Base-by-base conservation (phyloP, 2,113 vertebrate species). In the Blennius ocellaris region DNA sequence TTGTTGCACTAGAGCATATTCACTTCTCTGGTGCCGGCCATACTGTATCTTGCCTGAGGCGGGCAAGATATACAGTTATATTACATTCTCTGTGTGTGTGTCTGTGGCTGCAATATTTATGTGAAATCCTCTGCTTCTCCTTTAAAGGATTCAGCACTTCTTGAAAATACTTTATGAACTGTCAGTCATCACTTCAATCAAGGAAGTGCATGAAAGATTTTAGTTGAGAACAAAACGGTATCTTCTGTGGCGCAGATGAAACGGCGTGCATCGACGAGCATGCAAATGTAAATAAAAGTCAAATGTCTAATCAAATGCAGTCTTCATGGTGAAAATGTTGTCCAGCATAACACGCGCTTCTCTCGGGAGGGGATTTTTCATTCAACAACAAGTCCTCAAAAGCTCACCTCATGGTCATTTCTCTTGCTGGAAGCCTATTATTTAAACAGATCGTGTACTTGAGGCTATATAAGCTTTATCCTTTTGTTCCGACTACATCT, bases 61-160 rank as follows among this genome's bases (percentile, higher is more conserved):
- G 69, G 71, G 61, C 52, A 45, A n/a, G 50, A 36, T 78, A 15
- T 48, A 67, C 40, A 60, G 81, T 72, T 75, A 80, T 80, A 76
- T 78, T 82, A 59, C 67, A 83, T 52, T 77, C 55, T 21, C 56
- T 75, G 59, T 78, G 71, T 78, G 71, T 67, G 78, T n/a, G 60
- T 58, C 60, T 36, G 50, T 7, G 79, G 58, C 62, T 84, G 76
- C 70, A 84, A 82, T 73, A 78, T 80, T 86, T 30, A 82, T 59
- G 56, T 0, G 0, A 38, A 59, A 40, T 49, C 40, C 47, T 15
- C 49, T 30, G 58, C 36, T 21, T 75, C 40, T 9, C 68, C 39
- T 60, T 65, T 30, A 69, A 39, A 81, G 52, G 53, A 47, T 41
- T 45, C 60, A 47, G 2, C 36, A 21, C 8, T n/a, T 52, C 40